These are phyloP conservation scores for Geotrupes spiniger DNA, from an alignment of 2,888 invertebrate species.

Conservation along the genomic window DNA sequence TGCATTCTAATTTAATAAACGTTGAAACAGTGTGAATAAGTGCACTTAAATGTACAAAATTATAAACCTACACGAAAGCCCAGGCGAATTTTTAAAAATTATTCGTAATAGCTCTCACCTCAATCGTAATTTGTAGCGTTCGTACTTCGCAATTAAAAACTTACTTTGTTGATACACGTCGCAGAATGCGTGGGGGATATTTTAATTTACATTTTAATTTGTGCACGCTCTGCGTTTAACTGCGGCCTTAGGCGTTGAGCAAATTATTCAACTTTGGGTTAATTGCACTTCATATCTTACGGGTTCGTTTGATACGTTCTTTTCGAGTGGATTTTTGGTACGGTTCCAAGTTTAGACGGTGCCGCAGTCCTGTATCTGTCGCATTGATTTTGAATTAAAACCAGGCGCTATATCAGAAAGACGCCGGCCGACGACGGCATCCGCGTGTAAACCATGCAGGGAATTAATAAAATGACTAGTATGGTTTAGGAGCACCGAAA, in stretches of 20 bases:
- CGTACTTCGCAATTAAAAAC: too few species aligned
- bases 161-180: not conserved
- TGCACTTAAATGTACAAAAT: too few species aligned
- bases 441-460: not conserved
- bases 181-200: constrained; percentile 3
- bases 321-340: constrained; percentile 11
- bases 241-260: constrained; percentile 5
- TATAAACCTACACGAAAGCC: too few species aligned
- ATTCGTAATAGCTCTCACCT: too few species aligned
- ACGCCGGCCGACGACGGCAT: not conserved
- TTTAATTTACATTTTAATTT: constrained; percentile 20
- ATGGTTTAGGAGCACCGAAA: not conserved
- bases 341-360: constrained; percentile 20
- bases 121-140: too few species aligned
- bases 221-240: constrained; percentile 10
- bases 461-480: constrained; percentile 2
- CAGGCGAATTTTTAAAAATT: too few species aligned
- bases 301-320: too few species aligned
- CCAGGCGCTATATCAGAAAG: constrained; percentile 19
- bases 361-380: constrained; percentile 21
- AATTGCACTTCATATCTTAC: too few species aligned
- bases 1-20: too few species aligned
- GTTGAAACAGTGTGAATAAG: too few species aligned
- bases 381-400: constrained; percentile 30
- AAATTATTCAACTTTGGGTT: not conserved